Evolutionary conservation across 2,113 vertebrate genomes (phyloP).

Genomic region (Cololabis saira): DNA sequence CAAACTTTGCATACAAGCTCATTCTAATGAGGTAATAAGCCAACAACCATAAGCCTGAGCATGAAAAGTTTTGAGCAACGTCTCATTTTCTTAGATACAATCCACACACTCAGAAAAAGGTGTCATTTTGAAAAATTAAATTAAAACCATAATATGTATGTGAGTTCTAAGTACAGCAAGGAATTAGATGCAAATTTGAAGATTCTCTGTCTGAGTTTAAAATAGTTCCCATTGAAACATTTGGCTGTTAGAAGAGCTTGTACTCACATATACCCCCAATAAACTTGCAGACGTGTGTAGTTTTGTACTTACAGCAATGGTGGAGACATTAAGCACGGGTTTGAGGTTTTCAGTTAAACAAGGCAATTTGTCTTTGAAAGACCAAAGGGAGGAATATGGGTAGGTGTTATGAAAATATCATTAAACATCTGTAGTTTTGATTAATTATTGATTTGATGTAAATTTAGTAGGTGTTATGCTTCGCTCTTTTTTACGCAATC

Average conservation of each 20-base stretch:
- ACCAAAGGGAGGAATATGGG: constrained; percentile 43
- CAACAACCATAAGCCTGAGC: no score
- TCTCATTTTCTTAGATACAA: no score
- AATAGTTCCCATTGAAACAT: constrained; percentile 10
- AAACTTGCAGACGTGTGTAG: background rate
- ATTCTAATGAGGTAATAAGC: no score
- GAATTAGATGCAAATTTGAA: background rate
- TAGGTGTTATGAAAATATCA: constrained; percentile 67
- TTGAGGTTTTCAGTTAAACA: constrained; percentile 73
- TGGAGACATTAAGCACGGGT: constrained; percentile 28
- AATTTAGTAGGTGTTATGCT: constrained; percentile 56
- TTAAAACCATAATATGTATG: background rate
- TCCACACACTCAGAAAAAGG: no score
- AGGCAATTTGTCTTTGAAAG: constrained; percentile 70
- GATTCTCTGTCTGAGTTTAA: background rate
- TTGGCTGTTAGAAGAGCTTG: background rate
- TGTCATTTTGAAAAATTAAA: no score
- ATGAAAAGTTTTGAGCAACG: no score
- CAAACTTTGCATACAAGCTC: background rate
- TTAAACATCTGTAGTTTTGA: constrained; percentile 74
- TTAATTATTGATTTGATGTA: constrained; percentile 81
- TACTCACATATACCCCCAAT: background rate
- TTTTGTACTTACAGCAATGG: constrained; percentile 24
- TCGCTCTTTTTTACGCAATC: constrained; percentile 63
- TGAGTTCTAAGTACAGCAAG: background rate